Conservation (phyloP, 1,140 invertebrate genomes). For the Drosophila ambigua region DNA sequence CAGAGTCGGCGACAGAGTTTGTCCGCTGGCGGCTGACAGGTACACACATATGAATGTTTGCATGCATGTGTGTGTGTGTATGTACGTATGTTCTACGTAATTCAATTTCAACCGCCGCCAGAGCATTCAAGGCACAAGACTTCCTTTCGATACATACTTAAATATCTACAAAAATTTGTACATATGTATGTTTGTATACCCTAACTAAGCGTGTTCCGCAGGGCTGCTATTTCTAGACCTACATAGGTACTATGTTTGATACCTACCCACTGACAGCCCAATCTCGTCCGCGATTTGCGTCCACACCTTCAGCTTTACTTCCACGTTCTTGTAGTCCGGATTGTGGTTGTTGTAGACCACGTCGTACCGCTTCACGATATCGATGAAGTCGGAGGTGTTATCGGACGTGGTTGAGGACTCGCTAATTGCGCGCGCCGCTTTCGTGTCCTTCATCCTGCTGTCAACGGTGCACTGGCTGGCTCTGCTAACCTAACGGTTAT, state of each 20-base stretch:
- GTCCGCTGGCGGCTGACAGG: constrained; percentile 35
- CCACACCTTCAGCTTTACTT: constrained; percentile 82
- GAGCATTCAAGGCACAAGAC: no score
- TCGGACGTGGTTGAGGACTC: constrained; percentile 81
- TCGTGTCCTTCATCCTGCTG: constrained; percentile 68
- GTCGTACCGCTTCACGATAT: constrained; percentile 81
- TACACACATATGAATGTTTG: constrained; percentile 12
- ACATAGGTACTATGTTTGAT: neutral
- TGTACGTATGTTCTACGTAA: constrained; percentile 37
- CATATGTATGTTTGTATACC: neutral
- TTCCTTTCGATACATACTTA: constrained; percentile 30
- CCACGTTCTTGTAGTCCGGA: constrained; percentile 83
- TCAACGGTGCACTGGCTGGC: constrained; percentile 17
- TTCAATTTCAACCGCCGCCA: constrained; percentile 45
- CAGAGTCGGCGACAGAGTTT: constrained; percentile 26
- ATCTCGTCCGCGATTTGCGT: constrained; percentile 81
- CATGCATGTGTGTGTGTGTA: neutral
- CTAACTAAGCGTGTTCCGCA: constrained; percentile 2
- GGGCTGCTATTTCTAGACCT: constrained; percentile 10
- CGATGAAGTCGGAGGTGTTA: constrained; percentile 82
- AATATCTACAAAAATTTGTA: constrained; percentile 5
- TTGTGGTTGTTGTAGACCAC: constrained; percentile 83
- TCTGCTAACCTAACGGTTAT: constrained; percentile 35
- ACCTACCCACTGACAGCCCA: constrained; percentile 81
- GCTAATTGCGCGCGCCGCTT: constrained; percentile 75